Evolutionary conservation across 2,888 invertebrate species (phyloP), one percentile per base, ranked within the genome.

Genomic region (Galeopsomyia nigrocyanea): DNA sequence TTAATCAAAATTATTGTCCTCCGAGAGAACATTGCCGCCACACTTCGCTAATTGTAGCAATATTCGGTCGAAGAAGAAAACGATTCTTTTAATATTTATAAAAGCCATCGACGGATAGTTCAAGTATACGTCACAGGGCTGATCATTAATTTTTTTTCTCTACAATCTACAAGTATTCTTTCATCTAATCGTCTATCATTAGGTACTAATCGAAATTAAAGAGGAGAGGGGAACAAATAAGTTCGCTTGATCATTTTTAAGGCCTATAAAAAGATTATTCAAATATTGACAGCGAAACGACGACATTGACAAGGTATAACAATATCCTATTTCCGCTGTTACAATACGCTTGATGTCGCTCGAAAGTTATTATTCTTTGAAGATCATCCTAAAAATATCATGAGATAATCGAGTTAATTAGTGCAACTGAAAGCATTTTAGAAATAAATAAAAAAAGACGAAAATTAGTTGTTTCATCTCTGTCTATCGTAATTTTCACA

Each of bases 1-100:
- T 47, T 64, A 71, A 47, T 74, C 60, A 68, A 74, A 68, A 47
- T 58, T 46, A 47, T 58, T 46, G 17, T 14, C 46, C 51, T 74
- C 65, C 57, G 17, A 9, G 14, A 31, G 47, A 61, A 61, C 5
- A 74, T 63, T 50, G 47, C 21, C 39, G 26, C 13, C 14, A 31
- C 22, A 26, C 26, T 26, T 26, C 26, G 26, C 26, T 26, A 26
- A n/a, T 31, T 10, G 2, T 31, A 46, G 49, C 63, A 56, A 63
- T 70, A 65, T 58, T 73, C 31, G 21, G 17, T n/a, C 31, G 50
- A 62, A 69, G 66, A 51, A 69, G 46, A 49, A 26, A 61, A 60
- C 26, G 56, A 49, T 10, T 68, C 39, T 51, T 62, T 31, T 49
- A 62, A n/a, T 39, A 62, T 51, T 58, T 39, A 49, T 53, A 67